Conservation (phyloP, 2,113 vertebrate species). For the Pithys albifrons region DNA sequence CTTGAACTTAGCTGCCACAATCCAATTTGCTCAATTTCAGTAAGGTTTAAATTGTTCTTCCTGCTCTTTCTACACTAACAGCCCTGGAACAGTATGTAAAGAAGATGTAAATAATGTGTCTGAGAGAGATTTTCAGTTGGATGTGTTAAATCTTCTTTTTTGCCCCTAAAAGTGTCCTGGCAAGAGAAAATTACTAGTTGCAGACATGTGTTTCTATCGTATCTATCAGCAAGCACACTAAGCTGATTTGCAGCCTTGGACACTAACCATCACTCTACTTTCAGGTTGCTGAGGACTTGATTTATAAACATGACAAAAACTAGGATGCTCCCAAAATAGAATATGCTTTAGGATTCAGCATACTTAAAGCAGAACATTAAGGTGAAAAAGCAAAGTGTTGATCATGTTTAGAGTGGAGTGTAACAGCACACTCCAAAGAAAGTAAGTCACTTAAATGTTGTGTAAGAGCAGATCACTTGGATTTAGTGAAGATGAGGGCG, state of each 20-base stretch:
- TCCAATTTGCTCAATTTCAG: constrained; percentile 39
- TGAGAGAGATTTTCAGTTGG: neutral
- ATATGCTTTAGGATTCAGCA: neutral
- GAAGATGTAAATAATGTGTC: neutral
- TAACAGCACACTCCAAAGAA: neutral
- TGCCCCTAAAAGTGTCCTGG: neutral
- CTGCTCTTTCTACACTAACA: neutral
- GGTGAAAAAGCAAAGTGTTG: neutral
- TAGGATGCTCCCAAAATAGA: constrained; percentile 14
- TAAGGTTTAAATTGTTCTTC: constrained; percentile 28
- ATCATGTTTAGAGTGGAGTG: neutral
- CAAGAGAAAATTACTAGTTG: neutral
- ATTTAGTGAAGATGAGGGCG: neutral
- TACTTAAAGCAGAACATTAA: constrained; percentile 8
- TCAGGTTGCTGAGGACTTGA: constrained; percentile 15
- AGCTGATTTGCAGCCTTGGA: constrained; percentile 55
- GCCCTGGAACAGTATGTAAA: neutral
- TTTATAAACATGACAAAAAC: neutral
- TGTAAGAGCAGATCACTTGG: neutral
- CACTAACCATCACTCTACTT: constrained; percentile 12
- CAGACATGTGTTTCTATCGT: constrained; percentile 12
- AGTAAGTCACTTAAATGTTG: neutral
- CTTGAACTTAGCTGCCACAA: constrained; percentile 33
- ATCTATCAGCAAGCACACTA: constrained; percentile 20
- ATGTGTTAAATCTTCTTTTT: neutral